These are phyloP conservation scores for Rhea pennata DNA, from an alignment of 2,113 vertebrate species.

Conservation along the genomic window DNA sequence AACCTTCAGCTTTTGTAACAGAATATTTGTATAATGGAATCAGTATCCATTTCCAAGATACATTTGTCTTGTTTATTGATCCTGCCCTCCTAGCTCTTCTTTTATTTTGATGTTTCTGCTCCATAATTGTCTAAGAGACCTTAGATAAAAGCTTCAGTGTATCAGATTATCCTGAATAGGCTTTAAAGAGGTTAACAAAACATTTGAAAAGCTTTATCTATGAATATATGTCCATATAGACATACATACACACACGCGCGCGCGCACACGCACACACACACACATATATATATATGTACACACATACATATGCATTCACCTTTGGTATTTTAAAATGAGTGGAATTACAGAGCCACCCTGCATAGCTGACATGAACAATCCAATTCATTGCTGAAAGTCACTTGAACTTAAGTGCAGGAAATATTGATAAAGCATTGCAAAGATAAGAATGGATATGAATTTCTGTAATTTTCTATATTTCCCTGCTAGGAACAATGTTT, in stretches of 20 bases:
- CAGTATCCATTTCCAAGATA: not conserved
- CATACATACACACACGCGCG: not conserved
- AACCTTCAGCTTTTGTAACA: not conserved
- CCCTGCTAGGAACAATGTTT: not conserved
- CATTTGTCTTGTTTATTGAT: not conserved
- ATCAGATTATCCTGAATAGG: not conserved
- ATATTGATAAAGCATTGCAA: not conserved
- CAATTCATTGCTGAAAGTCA: not conserved
- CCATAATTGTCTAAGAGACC: not conserved
- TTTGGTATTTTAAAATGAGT: not conserved
- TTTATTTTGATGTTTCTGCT: not conserved
- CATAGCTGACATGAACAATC: not conserved
- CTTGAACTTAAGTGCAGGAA: not conserved
- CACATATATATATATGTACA: not conserved
- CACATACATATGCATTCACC: not conserved
- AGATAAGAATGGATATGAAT: not conserved
- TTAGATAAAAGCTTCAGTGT: not conserved
- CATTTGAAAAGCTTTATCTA: not conserved
- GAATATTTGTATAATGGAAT: not conserved
- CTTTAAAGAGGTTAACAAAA: conserved; percentile 1
- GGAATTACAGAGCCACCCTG: not conserved
- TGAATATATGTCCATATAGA: not conserved
- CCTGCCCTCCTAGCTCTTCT: not conserved
- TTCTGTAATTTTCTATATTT: not conserved
- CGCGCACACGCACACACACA: no score